Evolutionary conservation across 1,140 invertebrate genomes (phyloP), one percentile per base, ranked within the genome.

Genomic region (Micrasema minimum): DNA sequence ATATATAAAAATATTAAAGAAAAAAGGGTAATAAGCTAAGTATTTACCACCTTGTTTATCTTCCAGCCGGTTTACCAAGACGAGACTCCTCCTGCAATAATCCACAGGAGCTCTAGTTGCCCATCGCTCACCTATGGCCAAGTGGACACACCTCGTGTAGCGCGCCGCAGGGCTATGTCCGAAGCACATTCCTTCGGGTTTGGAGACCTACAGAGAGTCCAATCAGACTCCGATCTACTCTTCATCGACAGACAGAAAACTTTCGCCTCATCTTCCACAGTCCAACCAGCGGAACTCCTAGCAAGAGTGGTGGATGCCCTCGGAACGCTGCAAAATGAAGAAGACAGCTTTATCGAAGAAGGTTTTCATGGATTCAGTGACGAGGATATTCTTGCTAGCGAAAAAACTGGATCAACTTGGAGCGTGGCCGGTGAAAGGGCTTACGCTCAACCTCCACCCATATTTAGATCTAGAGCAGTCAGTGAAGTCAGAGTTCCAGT

Each of bases 231-330:
- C 0, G 91, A 93, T 79, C 80, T 93, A 12, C 86, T 90, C 74
- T 86, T 89, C 22, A 92, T 93, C 66, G 91, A 94, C 76, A 90
- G 90, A 76, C 88, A 89, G 64, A 90, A 89, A 66, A 93, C 92
- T 0, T 94, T 93, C 78, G 87, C 85, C 62, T 85, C 81, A 51
- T 85, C 82, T 73, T 86, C 87, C 12, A 87, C 90, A 68, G 85
- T 92, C 0, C 88, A 92, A 76, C 91, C 91, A 1, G 89, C 88
- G 0, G 90, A 92, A 75, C 78, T 94, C 12, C 78, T 93, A 45
- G 89, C 91, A 0, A 87, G 90, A 79, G 86, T 93, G 20, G 91
- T 93, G 0, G 91, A 90, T 74, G 90, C 92, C 3, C 80, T 93
- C 45, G 91, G 90, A 9, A 89, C 87, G 9, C 87, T 89, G 41